A percentile compares a stretch with the other conserved stretches of the same genome.
These are phyloP conservation scores for Myotis davidii DNA, from an alignment of 2,113 vertebrate species.

Conservation along the genomic window DNA sequence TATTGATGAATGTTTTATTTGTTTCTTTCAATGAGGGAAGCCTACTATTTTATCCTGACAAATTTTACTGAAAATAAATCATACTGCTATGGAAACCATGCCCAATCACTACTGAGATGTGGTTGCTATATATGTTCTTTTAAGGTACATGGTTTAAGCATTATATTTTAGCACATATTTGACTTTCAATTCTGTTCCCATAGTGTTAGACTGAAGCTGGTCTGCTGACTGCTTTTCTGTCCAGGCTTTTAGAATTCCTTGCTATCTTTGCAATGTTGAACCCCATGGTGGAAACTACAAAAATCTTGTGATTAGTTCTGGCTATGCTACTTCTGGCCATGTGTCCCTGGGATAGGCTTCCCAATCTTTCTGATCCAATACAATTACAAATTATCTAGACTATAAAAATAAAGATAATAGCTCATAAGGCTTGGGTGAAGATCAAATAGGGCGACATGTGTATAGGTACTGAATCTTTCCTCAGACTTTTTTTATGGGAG, in stretches of 20 bases:
- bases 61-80: slow-evolving; percentile 80
- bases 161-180: slow-evolving; percentile 29
- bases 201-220: slow-evolving; percentile 27
- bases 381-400: not conserved
- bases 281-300: not conserved
- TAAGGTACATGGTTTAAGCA: not conserved
- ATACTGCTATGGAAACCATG: slow-evolving; percentile 84
- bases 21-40: slow-evolving; percentile 83
- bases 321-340: not conserved
- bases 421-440: not conserved
- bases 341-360: not conserved
- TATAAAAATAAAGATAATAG: slow-evolving; percentile 2
- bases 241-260: slow-evolving; percentile 38
- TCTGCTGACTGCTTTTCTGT: not conserved
- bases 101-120: slow-evolving; percentile 66
- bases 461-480: not conserved
- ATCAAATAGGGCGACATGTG: not conserved
- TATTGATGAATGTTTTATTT: slow-evolving; percentile 72
- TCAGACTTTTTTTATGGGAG: not conserved
- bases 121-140: slow-evolving; percentile 29
- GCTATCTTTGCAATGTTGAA: slow-evolving; percentile 35
- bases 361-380: not conserved
- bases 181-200: slow-evolving; percentile 46
- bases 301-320: slow-evolving; percentile 56
- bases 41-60: slow-evolving; percentile 77